Evolutionary conservation across 1,140 invertebrate species (phyloP).

Genomic region (Leptoteleia sp.): DNA sequence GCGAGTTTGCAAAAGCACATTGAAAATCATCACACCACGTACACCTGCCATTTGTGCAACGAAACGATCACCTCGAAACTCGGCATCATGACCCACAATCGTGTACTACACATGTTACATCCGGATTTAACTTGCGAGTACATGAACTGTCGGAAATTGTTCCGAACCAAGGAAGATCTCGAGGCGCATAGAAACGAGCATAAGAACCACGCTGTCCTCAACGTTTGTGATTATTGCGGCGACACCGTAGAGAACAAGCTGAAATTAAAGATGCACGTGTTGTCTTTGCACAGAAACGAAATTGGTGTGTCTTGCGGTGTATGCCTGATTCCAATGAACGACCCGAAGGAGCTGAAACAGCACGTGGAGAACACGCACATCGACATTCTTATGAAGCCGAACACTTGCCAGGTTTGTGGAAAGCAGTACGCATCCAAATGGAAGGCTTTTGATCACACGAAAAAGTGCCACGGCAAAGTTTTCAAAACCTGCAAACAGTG

Average conservation of each 20-base stretch:
- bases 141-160: slow-evolving; percentile 81
- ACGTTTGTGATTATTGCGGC: slow-evolving; percentile 84
- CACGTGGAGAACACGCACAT: slow-evolving; percentile 82
- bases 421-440: slow-evolving; percentile 84
- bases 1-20: slow-evolving; percentile 82
- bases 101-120: slow-evolving; percentile 82
- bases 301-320: slow-evolving; percentile 83
- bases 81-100: slow-evolving; percentile 84
- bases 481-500: slow-evolving; percentile 84
- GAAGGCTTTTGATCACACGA: slow-evolving; percentile 84
- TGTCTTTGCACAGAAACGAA: slow-evolving; percentile 82
- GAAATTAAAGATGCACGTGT: slow-evolving; percentile 84
- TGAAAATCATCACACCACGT: slow-evolving; percentile 82
- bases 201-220: slow-evolving; percentile 77
- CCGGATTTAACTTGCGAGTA: slow-evolving; percentile 81
- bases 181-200: slow-evolving; percentile 82
- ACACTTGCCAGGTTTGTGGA: slow-evolving; percentile 84
- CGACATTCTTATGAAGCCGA: slow-evolving; percentile 80
- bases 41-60: slow-evolving; percentile 82
- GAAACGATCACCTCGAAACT: slow-evolving; percentile 82
- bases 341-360: slow-evolving; percentile 82
- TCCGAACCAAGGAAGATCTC: slow-evolving; percentile 82
- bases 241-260: slow-evolving; percentile 83
- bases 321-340: slow-evolving; percentile 83
- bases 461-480: slow-evolving; percentile 83